phyloP scores from a whole-genome alignment of 2,113 vertebrate species.

The Todiramphus saurophagus region DNA sequence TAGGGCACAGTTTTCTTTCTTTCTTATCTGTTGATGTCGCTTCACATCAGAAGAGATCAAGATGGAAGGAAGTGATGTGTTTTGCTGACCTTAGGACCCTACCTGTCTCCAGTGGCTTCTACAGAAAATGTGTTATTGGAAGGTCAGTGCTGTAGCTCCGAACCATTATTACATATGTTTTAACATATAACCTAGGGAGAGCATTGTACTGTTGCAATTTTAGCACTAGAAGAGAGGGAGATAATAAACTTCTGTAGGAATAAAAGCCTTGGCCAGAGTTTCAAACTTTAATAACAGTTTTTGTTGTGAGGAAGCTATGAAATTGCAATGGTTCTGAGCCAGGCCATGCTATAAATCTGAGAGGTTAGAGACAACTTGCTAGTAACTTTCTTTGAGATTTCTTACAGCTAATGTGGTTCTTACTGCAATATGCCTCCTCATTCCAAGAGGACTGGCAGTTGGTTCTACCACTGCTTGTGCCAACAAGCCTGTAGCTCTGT shows the following conservation, averaged over 20 bases:
- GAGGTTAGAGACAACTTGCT: not conserved
- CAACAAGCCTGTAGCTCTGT: not conserved
- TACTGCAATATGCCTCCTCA: not conserved
- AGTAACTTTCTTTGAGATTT: not conserved
- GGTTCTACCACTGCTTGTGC: not conserved
- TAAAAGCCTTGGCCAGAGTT: not conserved
- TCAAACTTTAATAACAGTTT: slow-evolving; percentile 2
- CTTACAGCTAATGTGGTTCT: slow-evolving; percentile 17
- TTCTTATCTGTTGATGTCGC: not conserved
- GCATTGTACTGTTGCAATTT: not conserved
- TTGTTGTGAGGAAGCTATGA: not conserved
- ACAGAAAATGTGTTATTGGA: not conserved
- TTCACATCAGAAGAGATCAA: not conserved
- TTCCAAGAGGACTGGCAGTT: not conserved
- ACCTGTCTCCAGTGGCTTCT: not conserved
- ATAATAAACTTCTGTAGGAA: not conserved
- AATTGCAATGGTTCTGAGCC: slow-evolving; percentile 32
- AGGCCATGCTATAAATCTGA: slow-evolving; percentile 7
- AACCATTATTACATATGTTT: not conserved
- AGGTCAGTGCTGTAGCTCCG: not conserved
- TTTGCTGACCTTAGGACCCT: not conserved
- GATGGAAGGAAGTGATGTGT: not conserved
- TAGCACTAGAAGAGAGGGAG: not conserved
- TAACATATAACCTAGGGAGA: not conserved
- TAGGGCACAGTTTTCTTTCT: not conserved